A percentile compares a stretch with the other conserved stretches of the same genome.
Evolutionary conservation across 2,113 vertebrate genomes (phyloP).

Genomic region (Dipodomys stephensi): DNA sequence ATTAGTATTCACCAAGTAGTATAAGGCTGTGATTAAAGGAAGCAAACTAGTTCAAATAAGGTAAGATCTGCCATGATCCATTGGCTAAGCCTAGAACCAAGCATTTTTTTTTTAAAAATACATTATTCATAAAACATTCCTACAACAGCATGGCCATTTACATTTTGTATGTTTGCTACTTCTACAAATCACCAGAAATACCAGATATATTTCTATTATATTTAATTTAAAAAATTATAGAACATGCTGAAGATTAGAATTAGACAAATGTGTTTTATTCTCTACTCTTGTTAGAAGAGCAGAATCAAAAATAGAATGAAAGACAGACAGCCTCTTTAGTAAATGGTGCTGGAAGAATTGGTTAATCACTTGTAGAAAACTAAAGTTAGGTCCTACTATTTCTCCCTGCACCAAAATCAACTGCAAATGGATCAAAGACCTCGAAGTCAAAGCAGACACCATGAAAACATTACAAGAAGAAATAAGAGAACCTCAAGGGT

Average conservation of each 20-base stretch:
- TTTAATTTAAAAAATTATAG: slow-evolving; percentile 49
- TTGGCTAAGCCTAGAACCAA: not conserved
- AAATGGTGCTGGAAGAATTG: too few relatives aligned
- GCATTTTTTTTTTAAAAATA: not conserved
- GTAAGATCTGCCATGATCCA: slow-evolving; percentile 43
- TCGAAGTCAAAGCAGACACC: too few relatives aligned
- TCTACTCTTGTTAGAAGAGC: not conserved
- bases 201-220: slow-evolving; percentile 9
- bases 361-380: too few relatives aligned
- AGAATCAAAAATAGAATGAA: not conserved
- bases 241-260: not conserved
- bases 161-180: slow-evolving; percentile 37
- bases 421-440: too few relatives aligned
- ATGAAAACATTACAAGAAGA: too few relatives aligned
- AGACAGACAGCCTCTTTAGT: too few relatives aligned
- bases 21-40: slow-evolving; percentile 47
- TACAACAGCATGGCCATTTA: not conserved
- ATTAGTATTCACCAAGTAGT: slow-evolving; percentile 6
- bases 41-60: slow-evolving; percentile 62
- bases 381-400: too few relatives aligned
- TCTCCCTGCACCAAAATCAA: too few relatives aligned
- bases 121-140: not conserved
- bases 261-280: not conserved
- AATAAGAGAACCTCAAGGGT: too few relatives aligned
- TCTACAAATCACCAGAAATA: slow-evolving; percentile 21